phyloP scores from a whole-genome alignment of 2,113 vertebrate genomes.

The Chloebia gouldiae region DNA sequence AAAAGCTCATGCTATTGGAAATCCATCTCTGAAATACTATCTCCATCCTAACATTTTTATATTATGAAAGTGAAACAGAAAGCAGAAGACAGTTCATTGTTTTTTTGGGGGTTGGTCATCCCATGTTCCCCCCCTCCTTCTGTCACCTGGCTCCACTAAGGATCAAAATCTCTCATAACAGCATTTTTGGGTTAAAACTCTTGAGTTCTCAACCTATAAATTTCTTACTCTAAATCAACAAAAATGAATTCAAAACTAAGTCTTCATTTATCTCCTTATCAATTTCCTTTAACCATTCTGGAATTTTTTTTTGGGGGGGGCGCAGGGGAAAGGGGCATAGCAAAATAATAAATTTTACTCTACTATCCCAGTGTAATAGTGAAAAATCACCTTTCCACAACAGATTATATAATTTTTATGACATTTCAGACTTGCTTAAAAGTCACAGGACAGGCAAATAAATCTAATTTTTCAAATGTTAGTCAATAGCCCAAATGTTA shows the following conservation, averaged over 20 bases:
- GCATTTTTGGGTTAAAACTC: background rate
- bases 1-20: background rate
- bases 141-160: no score
- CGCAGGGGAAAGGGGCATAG: fast-evolving
- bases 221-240: background rate
- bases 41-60: background rate
- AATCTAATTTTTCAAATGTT: constrained; percentile 1
- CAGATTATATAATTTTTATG: background rate
- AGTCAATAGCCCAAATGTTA: constrained; percentile 7
- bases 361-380: background rate
- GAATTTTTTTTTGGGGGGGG: background rate
- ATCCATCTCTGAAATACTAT: background rate
- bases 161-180: background rate
- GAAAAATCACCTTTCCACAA: background rate
- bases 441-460: background rate
- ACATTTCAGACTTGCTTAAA: constrained; percentile 6
- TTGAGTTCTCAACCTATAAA: background rate
- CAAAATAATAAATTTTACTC: background rate
- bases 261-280: background rate
- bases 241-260: background rate
- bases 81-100: background rate
- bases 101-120: background rate
- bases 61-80: background rate
- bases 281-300: background rate
- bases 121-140: fast-evolving